Evolutionary conservation across 2,888 invertebrate genomes (phyloP), one percentile per base, ranked within the genome.

Genomic region (Epinotia nisella): DNA sequence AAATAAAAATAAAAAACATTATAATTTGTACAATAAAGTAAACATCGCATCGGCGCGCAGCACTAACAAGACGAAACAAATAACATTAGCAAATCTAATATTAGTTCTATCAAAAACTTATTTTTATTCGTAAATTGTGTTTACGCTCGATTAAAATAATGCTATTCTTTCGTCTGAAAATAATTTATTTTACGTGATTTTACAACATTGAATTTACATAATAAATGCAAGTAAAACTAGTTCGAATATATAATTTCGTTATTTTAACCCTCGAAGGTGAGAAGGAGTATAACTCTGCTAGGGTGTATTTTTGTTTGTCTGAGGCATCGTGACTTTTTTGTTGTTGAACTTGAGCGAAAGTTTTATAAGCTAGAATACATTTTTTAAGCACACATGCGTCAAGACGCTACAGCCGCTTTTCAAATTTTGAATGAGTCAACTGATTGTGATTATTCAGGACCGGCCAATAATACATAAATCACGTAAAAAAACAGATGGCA

Each of bases 121-220:
- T 51, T 68, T 59, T 35, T 59, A 60, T 21, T 60, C 19, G 24
- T 5, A 68, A 66, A 59, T 29, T 68, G 59, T 29, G 49, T 68
- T 60, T 59, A 49, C 19, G 39, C 24, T 56, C 39, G n/a, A 56
- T 65, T 55, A 53, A 19, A 11, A 41, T 61, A 49, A 39, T 41
- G 55, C 5, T 55, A 15, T 56, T 66, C 56, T 66, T 21, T 66
- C 56, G 55, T 56, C 55, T 56, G 41, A 5, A 11, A 24, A 35
- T 17, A 53, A 53, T 64, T 53, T 64, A 35, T 64, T 53, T 21
- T 66, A 53, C 21, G 39, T 41, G 66, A 10, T 56, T 56, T 51
- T 29, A 10, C 29, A 56, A 56, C 5, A 56, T 41, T 1, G 35
- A 65, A 55, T 55, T 66, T 55, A 45, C 15, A n/a, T n/a, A 45